phyloP scores from a whole-genome alignment of 2,113 vertebrate genomes.

The Neodon shergylaensis region DNA sequence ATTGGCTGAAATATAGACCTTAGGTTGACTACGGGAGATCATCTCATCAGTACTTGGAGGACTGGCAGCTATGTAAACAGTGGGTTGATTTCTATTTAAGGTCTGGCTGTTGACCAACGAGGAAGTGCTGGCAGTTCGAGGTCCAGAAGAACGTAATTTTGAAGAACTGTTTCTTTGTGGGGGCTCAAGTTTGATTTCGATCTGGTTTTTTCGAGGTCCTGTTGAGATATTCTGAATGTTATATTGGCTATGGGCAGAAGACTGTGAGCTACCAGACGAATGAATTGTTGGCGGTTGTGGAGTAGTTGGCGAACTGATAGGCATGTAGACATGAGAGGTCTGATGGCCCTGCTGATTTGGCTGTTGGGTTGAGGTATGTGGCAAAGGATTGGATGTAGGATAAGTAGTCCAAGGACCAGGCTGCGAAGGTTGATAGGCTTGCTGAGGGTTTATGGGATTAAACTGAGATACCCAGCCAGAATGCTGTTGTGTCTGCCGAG shows the following conservation, averaged over 20 bases:
- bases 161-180: constrained; percentile 95
- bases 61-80: constrained; percentile 97
- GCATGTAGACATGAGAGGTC: constrained; percentile 99
- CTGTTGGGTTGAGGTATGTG: constrained; percentile 96
- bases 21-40: constrained; percentile 92
- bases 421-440: constrained; percentile 93
- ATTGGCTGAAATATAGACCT: constrained; percentile 98
- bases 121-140: constrained; percentile 89
- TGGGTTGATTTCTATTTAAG: constrained; percentile 96
- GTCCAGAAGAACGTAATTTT: constrained; percentile 91
- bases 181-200: constrained; percentile 99
- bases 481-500: constrained; percentile 90
- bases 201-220: constrained; percentile 98
- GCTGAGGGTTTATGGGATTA: constrained; percentile 94
- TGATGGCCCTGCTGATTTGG: constrained; percentile 94
- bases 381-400: constrained; percentile 88
- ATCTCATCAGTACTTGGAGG: constrained; percentile 91
- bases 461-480: constrained; percentile 93
- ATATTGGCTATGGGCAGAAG: constrained; percentile 93
- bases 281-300: constrained; percentile 93
- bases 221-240: constrained; percentile 99
- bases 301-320: constrained; percentile 98
- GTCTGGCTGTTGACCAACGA: constrained; percentile 93
- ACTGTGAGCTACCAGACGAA: constrained; percentile 88
- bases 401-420: constrained; percentile 90